Evolutionary conservation across 2,113 vertebrate species (phyloP), one percentile per base, ranked within the genome.

Genomic region (Pelmatolapia mariae): DNA sequence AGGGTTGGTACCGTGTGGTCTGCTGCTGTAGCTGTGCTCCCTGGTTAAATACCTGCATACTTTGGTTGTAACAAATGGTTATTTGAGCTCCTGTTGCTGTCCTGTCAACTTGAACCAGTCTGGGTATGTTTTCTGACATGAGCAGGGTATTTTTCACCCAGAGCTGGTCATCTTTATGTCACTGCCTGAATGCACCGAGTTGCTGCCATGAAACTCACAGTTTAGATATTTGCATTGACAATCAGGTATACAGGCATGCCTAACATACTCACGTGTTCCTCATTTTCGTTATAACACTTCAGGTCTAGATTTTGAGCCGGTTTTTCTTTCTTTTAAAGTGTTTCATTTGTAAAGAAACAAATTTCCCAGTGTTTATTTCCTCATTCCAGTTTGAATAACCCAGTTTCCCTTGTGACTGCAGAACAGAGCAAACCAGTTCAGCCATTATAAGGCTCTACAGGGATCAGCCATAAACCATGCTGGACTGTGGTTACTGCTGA

Each of bases 31-130:
- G 53, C 53, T 54, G 52, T 54, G n/a, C 52, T 54, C 19, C 53
- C n/a, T 54, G 53, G 53, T 54, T 54, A 54, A 7, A 22, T 22
- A 54, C 10, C 3, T 54, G n/a, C 0, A 12, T 22, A 24, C 53
- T 5, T 31, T 18, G 5, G 29, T 33, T 63, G 16, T 31, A 61
- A 63, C 29, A 1, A 63, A 31, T 33, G 57, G 0, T 61, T 61
- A 61, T 61, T 61, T 61, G 8, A 6, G 5, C 16, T 31, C 15
- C 8, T 61, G 52, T 54, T 18, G 7, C 57, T 18, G 8, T 61
- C 57, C 57, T 61, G 15, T 31, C 0, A 61, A 18, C 0, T 9
- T 31, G 0, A 33, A 6, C 26, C 57, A 61, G 29, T 33, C 8
- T 10, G 16, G 29, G 1, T 7, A 22, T 0, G 5, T 38, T 24